These are phyloP conservation scores for Planiliza haematocheilus DNA, from an alignment of 2,113 vertebrate species.

Conservation along the genomic window DNA sequence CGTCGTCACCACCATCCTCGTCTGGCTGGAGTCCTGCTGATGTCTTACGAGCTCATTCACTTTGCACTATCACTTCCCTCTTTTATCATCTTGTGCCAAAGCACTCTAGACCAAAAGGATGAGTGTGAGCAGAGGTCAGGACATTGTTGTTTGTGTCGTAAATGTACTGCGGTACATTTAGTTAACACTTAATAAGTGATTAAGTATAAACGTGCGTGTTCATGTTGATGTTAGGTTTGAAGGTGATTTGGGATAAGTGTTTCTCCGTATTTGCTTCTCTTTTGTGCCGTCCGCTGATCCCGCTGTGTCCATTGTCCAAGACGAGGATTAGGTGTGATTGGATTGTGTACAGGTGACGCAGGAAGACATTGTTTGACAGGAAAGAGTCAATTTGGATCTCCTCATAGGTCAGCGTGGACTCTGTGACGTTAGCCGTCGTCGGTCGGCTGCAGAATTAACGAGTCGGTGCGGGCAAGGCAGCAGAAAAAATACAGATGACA, in stretches of 20 bases:
- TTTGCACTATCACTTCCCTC: too few species aligned
- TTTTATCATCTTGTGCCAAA: too few species aligned
- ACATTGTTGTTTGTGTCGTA: too few species aligned
- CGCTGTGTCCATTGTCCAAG: constrained; percentile 32
- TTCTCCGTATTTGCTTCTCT: not conserved
- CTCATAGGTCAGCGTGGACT: constrained; percentile 33
- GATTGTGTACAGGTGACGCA: constrained; percentile 59
- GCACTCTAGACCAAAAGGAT: too few species aligned
- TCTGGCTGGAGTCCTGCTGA: too few species aligned
- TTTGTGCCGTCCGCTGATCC: not conserved
- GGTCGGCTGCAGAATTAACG: constrained; percentile 31
- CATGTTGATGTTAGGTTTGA: too few species aligned
- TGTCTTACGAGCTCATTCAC: too few species aligned
- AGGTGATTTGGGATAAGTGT: not conserved
- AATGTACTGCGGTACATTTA: too few species aligned
- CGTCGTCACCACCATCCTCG: too few species aligned
- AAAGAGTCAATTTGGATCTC: constrained; percentile 27
- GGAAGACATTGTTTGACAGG: constrained; percentile 36
- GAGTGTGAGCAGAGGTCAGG: too few species aligned
- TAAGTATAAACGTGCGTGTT: too few species aligned
- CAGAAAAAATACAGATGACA: not conserved
- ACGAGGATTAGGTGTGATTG: constrained; percentile 68
- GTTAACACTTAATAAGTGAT: too few species aligned
- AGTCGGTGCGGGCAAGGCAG: constrained; percentile 21
- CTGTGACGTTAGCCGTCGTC: constrained; percentile 35